Conservation (phyloP, 2,888 invertebrate genomes). For the Pasiphila rectangulata region DNA sequence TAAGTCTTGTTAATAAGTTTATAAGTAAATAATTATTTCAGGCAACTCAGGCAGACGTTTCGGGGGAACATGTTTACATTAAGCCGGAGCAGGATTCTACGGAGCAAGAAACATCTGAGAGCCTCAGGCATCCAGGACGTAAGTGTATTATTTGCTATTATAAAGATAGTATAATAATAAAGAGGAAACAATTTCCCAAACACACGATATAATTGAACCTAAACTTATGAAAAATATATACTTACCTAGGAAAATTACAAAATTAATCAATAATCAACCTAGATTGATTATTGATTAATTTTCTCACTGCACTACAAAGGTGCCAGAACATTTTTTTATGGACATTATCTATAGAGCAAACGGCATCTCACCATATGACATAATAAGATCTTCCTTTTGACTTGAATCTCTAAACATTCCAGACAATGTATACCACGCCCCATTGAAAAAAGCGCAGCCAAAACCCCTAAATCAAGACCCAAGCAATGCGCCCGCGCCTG, state of each 20-base stretch:
- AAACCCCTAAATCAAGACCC: constrained; percentile 37
- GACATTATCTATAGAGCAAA: neutral
- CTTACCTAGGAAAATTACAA: too few relatives aligned
- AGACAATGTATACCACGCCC: constrained; percentile 54
- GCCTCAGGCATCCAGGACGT: constrained; percentile 64
- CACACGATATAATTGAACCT: neutral
- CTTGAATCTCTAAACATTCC: constrained; percentile 22
- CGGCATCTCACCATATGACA: neutral
- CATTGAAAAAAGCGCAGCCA: constrained; percentile 44
- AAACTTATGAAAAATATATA: too few relatives aligned
- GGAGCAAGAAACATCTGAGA: constrained; percentile 68
- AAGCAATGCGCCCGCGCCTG: constrained; percentile 53
- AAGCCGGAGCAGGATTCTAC: constrained; percentile 39
- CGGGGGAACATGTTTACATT: constrained; percentile 39
- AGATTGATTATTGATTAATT: too few relatives aligned
- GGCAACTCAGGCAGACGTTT: constrained; percentile 22
- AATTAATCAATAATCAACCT: too few relatives aligned
- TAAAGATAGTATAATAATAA: too few relatives aligned
- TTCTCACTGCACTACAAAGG: too few relatives aligned
- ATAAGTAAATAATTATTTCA: constrained; percentile 22
- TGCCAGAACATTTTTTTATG: neutral
- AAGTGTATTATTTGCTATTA: constrained; percentile 35
- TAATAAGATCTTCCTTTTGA: neutral
- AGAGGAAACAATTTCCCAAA: neutral
- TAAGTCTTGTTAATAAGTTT: constrained; percentile 21